Evolutionary conservation across 1,140 invertebrate genomes (phyloP), one percentile per base, ranked within the genome.

Genomic region (Bombus difficillimus): DNA sequence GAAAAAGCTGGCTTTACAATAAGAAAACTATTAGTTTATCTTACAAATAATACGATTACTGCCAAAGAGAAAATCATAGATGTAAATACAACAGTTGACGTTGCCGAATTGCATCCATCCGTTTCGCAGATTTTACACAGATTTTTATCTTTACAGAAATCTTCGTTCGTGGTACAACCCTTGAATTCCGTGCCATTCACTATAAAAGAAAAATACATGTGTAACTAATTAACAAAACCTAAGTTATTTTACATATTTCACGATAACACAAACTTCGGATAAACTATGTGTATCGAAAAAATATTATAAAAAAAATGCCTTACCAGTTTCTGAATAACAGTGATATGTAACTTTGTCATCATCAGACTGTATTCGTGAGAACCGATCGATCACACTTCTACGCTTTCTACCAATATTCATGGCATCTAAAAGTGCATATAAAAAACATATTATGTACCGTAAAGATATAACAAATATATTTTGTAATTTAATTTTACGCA

Each of bases 181-280:
- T 28, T 1, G 0, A 2, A 15, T 10, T 5, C 0, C 1, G 0
- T 12, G 2, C 1, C 9, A 0, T 28, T 5, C 0, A 0, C 75
- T 83, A 57, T 28, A 74, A 43, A 83, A 34, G 9, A 39, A 41
- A n/a, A 66, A 13, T 13, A 62, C 10, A 13, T 22, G 10, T 62
- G 28, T 53, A 53, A 53, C 47, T 53, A 22, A 22, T 53, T 53
- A 53, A 53, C 6, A 53, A 22, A 53, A 53, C 18, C 47, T 2
- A 53, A 22, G 18, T 53, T 22, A 5, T 6, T 53, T 53, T 22
- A 22, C 47, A 8, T 53, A 18, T 22, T 53, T 53, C 47, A 22
- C 18, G 5, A 22, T 6, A 53, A 53, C 18, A 53, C 6, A 53
- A 53, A 53, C 18, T 22, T 18, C 47, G 18, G 18, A 53, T 53